Evolutionary conservation across 1,140 invertebrate genomes (phyloP), one percentile per base, ranked within the genome.

Genomic region (Coenobita brevimanus): DNA sequence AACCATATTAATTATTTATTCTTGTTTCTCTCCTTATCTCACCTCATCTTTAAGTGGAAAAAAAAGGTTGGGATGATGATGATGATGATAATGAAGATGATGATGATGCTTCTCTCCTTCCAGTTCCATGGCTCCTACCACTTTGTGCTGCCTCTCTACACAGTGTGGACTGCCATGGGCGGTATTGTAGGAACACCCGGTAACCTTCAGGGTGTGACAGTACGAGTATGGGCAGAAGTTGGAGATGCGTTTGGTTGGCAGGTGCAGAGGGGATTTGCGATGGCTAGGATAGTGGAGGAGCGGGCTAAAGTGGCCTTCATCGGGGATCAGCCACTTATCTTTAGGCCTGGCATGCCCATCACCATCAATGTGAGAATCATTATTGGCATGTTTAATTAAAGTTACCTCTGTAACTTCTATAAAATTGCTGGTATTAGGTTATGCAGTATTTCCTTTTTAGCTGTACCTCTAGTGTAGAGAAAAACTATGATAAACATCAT

Each of bases 221-320:
- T 91, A 27, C 83, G 89, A 17, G 90, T 91, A n/a, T 88, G 83
- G 85, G 90, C 89, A 1, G 64, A 54, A 21, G 89, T 91, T 33
- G 89, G 84, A 13, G 91, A 91, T 91, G 94, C 95, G 91, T 98
- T 97, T 92, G 95, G 98, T 2, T 89, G 89, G 93, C 93, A 97
- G n/a, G 95, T 97, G 17, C 92, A 93, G 3, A 95, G 96, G 91
- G 98, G 98, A 0, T 98, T 96, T 93, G 96, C 97, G 0, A 95
- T 95, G 36, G 96, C 97, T 0, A 93, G 97, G 85, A 95, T 99
- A 36, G 98, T 96, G 91, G 97, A 97, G 92, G 97, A 97, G 0
- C 96, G 95, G 4, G 93, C 98, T 4, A 94, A 95, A 86, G 93
- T 99, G 0, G 91, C 92, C 41, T 95, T 95, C 91, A 91, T 95